Base-by-base conservation (phyloP, 2,888 invertebrate genomes). In the Ryuthela nishihirai region DNA sequence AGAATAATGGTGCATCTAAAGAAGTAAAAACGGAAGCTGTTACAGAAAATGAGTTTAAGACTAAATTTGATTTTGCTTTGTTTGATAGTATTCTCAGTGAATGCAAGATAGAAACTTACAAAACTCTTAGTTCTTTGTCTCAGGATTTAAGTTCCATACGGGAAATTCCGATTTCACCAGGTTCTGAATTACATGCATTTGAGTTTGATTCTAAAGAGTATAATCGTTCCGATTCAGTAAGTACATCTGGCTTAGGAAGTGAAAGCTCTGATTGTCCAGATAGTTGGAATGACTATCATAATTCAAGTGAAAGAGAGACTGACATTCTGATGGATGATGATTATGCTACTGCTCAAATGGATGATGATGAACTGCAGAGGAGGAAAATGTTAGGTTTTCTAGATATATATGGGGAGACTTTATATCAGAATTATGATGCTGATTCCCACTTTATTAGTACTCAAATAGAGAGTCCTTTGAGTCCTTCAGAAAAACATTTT, bases 181-280 rank as follows among this genome's bases (percentile, higher is more conserved):
- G 52, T n/a, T 23, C 25, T 46, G 4, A 50, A 46, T 24, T 35
- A n/a, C n/a, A n/a, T n/a, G n/a, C 42, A 29, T 58, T 58, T 46
- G 59, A 59, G 15, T 59, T 59, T 43, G 47, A 53, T 39, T 61
- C 64, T 10, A 65, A 68, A 55, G 66, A 69, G 36, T 66, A 67
- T 47, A 64, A 65, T 17, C 62, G 70, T 15, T 69, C 70, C 4
- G 70, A 71, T 62, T 70, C 70, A 23, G 69, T 69, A 12, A 69
- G 69, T 34, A 71, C 71, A 21, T 69, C 69, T 54, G 71, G 70
- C 6, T 61, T 71, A 20, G 71, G 70, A 9, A 71, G 70, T 18
- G 70, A 71, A 53, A 67, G 70, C 25, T 70, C 70, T 6, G 70
- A 71, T 52, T 65, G 62, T 36, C 43, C 48, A 3, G 55, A 62